Conservation (phyloP, 2,797 vertebrate species). For the Sebastes taczanowskii region DNA sequence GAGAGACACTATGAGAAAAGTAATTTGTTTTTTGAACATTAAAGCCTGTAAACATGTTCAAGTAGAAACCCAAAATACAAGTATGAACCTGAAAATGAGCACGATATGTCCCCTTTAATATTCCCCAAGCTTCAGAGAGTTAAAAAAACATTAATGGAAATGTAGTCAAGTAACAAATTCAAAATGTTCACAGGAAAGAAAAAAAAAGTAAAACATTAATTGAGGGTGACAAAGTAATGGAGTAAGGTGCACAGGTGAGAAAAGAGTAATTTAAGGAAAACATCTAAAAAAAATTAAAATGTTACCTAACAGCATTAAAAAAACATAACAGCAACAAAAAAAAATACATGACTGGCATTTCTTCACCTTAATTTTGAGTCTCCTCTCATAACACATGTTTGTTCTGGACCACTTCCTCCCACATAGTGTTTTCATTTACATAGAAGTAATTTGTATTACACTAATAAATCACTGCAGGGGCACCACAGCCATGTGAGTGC, state of each 20-base stretch:
- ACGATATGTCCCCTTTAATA: neutral
- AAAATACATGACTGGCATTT: neutral
- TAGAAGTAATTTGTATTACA: slow-evolving; percentile 18
- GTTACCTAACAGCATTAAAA: neutral
- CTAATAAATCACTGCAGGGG: slow-evolving; percentile 18
- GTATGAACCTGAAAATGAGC: no score
- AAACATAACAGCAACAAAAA: neutral
- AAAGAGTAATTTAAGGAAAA: neutral
- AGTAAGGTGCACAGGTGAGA: neutral
- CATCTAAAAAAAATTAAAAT: neutral
- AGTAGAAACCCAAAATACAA: no score
- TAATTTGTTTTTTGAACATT: neutral
- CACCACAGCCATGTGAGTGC: neutral
- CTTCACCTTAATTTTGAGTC: neutral
- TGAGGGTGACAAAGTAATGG: neutral
- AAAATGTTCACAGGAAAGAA: slow-evolving; percentile 1
- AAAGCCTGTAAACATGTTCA: neutral
- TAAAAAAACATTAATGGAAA: slow-evolving; percentile 11
- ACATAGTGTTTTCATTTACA: slow-evolving; percentile 18
- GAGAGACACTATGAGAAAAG: neutral
- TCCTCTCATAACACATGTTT: neutral
- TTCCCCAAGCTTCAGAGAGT: neutral
- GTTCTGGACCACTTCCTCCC: neutral
- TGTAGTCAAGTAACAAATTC: neutral
- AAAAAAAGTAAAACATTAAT: neutral